Evolutionary conservation across 1,140 invertebrate species (phyloP), one percentile per base, ranked within the genome.

Genomic region (Anoplolepis gracilipes): DNA sequence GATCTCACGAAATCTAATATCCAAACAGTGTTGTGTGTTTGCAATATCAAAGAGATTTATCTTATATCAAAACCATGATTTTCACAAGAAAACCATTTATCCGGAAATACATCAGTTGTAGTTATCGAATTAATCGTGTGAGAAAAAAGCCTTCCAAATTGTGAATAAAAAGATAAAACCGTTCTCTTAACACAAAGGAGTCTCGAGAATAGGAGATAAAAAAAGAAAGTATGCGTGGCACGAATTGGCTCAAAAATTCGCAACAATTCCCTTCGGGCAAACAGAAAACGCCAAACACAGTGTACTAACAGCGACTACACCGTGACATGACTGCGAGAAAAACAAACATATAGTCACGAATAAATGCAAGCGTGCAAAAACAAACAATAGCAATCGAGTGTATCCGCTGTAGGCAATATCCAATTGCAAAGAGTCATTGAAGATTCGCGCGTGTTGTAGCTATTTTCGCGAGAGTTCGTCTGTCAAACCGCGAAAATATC

Each of bases 311-410:
- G 53, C 65, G 67, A 73, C 61, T 82, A 39, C 25, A 55, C 19
- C 4, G 25, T 33, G 16, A 11, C 28, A 28, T 8, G 7, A 22
- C 64, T 19, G 53, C 42, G 42, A 55, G 49, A 59, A 39, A 69
- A 85, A 59, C 84, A 53, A 79, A 19, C 25, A n/a, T 53, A 75
- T 22, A 28, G 53, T 30, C 28, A 16, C 42, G 33, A 53, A 69
- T 62, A 67, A 36, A 59, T 78, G 49, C 62, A 28, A 65, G 10
- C 46, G 36, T 67, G 72, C 59, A 79, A 85, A 78, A 77, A 67
- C 62, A 85, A 85, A 78, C 72, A 82, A 73, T 72, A 55, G 78
- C 78, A 76, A 78, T 84, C 73, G 46, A 36, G 30, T 49, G 69
- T 57, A 62, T 75, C 62, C 22, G 82, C 59, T 28, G 42, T 25